Conservation (phyloP, 2,888 invertebrate species). For the Slavum lentiscoides region DNA sequence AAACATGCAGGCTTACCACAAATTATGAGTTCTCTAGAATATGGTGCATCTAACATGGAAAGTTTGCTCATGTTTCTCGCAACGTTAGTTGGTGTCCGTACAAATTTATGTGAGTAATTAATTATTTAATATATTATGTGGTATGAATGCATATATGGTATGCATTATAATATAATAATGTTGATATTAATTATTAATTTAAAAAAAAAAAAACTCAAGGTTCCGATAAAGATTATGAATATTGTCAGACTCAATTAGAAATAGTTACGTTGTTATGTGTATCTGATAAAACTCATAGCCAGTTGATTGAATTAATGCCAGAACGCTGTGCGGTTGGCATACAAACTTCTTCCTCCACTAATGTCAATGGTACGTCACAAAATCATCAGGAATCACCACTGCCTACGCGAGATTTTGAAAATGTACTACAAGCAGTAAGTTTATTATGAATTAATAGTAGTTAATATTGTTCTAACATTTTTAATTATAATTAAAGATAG, state of each 20-base stretch:
- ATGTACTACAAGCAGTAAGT: slow-evolving; percentile 46
- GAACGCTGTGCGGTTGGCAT: slow-evolving; percentile 92
- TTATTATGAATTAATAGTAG: neutral
- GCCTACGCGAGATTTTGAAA: slow-evolving; percentile 50
- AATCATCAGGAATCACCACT: slow-evolving; percentile 41
- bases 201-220: slow-evolving; percentile 28
- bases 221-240: slow-evolving; percentile 49
- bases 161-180: neutral
- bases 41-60: slow-evolving; percentile 80
- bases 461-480: neutral
- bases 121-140: neutral
- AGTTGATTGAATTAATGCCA: slow-evolving; percentile 92
- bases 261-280: slow-evolving; percentile 92
- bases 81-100: slow-evolving; percentile 83
- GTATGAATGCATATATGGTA: neutral
- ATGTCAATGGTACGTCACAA: neutral
- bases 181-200: slow-evolving; percentile 3
- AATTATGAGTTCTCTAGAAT: slow-evolving; percentile 12
- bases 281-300: slow-evolving; percentile 93
- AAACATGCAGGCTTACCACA: slow-evolving; percentile 13
- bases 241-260: slow-evolving; percentile 72
- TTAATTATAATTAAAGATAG: slow-evolving; percentile 59
- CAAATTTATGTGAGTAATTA: slow-evolving; percentile 74
- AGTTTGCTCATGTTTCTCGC: slow-evolving; percentile 89
- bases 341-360: slow-evolving; percentile 63